Evolutionary conservation across 2,888 invertebrate species (phyloP).

Genomic region (Oegoconia quadripuncta): DNA sequence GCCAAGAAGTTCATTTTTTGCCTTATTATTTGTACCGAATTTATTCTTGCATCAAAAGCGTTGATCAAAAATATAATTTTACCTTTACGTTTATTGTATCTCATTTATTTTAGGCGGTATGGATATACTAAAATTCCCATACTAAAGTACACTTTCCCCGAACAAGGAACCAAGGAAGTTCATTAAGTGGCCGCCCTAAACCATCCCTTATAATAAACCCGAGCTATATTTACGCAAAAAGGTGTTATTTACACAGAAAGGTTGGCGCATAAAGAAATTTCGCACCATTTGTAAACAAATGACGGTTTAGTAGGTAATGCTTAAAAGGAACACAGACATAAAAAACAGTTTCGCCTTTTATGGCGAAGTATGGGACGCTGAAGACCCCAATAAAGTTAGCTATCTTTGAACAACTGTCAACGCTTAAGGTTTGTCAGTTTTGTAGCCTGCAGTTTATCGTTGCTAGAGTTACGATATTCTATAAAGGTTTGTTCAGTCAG

Average conservation of each 20-base stretch:
- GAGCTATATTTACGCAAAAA: constrained; percentile 6
- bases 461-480: no score
- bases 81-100: no score
- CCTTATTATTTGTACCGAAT: no score
- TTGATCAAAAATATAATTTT: no score
- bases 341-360: constrained; percentile 9
- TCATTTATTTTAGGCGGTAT: no score
- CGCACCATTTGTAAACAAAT: constrained; percentile 50
- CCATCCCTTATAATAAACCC: constrained; percentile 12
- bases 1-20: no score
- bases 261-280: constrained; percentile 48
- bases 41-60: no score
- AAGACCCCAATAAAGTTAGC: constrained; percentile 10
- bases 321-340: constrained; percentile 9
- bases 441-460: no score
- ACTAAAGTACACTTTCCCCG: neutral
- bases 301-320: constrained; percentile 14
- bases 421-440: neutral
- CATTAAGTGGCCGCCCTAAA: constrained; percentile 7
- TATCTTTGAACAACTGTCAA: neutral
- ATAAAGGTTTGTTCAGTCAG: no score
- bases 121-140: no score
- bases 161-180: neutral
- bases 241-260: constrained; percentile 26
- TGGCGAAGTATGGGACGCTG: neutral